These are phyloP conservation scores for Lissocephala sabroskyi DNA, from an alignment of 2,888 invertebrate species.

Conservation along the genomic window DNA sequence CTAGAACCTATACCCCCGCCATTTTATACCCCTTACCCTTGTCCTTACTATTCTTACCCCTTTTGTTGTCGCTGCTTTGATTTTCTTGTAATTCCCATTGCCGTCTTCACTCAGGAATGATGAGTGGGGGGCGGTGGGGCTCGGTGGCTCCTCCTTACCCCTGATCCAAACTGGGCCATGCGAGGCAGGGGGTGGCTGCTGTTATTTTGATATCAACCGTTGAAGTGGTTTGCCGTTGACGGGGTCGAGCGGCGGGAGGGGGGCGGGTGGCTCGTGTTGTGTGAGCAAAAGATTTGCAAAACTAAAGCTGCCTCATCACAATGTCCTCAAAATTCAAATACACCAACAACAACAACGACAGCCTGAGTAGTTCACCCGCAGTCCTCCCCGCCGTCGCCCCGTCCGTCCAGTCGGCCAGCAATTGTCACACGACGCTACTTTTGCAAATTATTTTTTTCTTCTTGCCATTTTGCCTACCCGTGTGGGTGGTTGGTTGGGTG, in stretches of 20 bases:
- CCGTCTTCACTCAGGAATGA: too few relatives aligned
- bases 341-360: conserved; percentile 46
- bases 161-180: too few relatives aligned
- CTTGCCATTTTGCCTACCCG: conserved; percentile 12
- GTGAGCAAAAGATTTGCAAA: conserved; percentile 65
- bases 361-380: conserved; percentile 27
- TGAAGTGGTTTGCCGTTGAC: conserved; percentile 18
- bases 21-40: too few relatives aligned
- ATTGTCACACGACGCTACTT: conserved; percentile 66
- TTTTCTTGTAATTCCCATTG: too few relatives aligned
- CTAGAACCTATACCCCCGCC: too few relatives aligned
- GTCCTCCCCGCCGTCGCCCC: not conserved
- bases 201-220: conserved; percentile 10
- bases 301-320: conserved; percentile 68
- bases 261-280: conserved; percentile 19
- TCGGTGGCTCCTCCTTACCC: too few relatives aligned
- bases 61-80: too few relatives aligned
- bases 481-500: conserved; percentile 12
- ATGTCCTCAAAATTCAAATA: conserved; percentile 65
- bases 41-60: too few relatives aligned
- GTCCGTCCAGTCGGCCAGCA: conserved; percentile 27
- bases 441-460: conserved; percentile 60
- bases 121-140: too few relatives aligned
- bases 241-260: too few relatives aligned
- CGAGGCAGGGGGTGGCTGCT: too few relatives aligned